Conservation (phyloP, 1,140 invertebrate genomes). For the Hylaeus anthracinus region DNA sequence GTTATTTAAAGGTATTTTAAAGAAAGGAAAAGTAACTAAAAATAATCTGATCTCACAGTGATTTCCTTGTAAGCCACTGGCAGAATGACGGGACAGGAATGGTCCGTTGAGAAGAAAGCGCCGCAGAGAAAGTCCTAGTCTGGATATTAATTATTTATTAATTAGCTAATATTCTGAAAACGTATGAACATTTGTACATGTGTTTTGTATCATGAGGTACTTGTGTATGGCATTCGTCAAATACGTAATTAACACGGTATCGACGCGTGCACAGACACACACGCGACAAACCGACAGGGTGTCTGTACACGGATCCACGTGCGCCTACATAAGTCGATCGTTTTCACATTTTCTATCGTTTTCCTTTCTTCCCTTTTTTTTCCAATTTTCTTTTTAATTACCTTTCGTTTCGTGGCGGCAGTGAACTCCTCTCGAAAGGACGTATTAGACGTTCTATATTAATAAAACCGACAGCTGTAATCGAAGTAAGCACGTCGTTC, state of each 20-base stretch:
- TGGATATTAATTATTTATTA: constrained; percentile 75
- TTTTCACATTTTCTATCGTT: constrained; percentile 33
- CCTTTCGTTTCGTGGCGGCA: constrained; percentile 63
- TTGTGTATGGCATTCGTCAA: constrained; percentile 78
- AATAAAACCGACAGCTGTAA: constrained; percentile 31
- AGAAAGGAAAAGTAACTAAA: too few relatives aligned
- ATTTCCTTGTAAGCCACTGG: too few relatives aligned
- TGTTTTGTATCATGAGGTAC: constrained; percentile 80
- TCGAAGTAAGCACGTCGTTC: constrained; percentile 25
- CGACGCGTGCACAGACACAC: constrained; percentile 19
- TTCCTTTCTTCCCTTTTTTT: constrained; percentile 2
- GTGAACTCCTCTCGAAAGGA: constrained; percentile 63
- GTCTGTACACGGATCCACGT: constrained; percentile 29
- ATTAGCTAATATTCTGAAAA: constrained; percentile 79
- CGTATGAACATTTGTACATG: constrained; percentile 80
- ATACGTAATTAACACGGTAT: constrained; percentile 74
- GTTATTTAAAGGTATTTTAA: too few relatives aligned
- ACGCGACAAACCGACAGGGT: not conserved
- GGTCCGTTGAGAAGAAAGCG: not conserved
- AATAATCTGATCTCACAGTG: too few relatives aligned
- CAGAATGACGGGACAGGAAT: not conserved
- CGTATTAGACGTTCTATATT: constrained; percentile 45
- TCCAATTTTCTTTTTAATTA: constrained; percentile 1
- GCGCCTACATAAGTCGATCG: constrained; percentile 52
- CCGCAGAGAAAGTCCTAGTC: constrained; percentile 8